A percentile compares a stretch with the other conserved stretches of the same genome.
Conservation (phyloP, 2,797 vertebrate species). For the Acropternis orthonyx region DNA sequence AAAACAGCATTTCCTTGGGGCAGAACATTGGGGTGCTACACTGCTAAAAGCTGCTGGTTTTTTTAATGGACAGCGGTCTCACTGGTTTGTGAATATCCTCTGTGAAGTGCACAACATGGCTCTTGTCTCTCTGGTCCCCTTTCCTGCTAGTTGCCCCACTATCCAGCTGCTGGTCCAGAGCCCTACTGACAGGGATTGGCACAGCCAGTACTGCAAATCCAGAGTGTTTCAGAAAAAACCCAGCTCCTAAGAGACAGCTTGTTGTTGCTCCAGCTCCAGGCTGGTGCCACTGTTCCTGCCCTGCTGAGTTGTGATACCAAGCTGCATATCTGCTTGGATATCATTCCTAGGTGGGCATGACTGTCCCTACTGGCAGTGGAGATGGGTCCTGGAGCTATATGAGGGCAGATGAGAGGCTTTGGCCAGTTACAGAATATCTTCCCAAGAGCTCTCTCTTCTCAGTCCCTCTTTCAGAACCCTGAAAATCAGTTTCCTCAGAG, state of each 20-base stretch:
- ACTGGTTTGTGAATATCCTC: background rate
- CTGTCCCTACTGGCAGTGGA: background rate
- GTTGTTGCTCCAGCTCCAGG: background rate
- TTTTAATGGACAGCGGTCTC: background rate
- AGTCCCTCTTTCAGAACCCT: background rate
- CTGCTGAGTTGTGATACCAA: background rate
- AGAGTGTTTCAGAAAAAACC: background rate
- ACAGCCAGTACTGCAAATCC: background rate
- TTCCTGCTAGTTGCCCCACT: background rate
- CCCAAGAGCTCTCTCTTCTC: background rate
- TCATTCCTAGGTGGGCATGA: background rate
- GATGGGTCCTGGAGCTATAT: background rate
- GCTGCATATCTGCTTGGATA: background rate
- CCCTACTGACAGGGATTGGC: background rate
- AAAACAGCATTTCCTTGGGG: background rate
- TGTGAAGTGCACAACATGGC: background rate
- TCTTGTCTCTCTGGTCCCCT: background rate
- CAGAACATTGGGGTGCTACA: background rate
- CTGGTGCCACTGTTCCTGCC: background rate
- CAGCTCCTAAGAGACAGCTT: background rate
- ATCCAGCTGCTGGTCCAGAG: background rate
- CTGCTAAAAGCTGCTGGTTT: background rate
- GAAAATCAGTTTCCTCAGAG: background rate
- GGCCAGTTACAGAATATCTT: background rate
- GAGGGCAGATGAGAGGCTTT: background rate